Conservation (phyloP, 2,888 invertebrate species). For the Eristalis tenax region DNA sequence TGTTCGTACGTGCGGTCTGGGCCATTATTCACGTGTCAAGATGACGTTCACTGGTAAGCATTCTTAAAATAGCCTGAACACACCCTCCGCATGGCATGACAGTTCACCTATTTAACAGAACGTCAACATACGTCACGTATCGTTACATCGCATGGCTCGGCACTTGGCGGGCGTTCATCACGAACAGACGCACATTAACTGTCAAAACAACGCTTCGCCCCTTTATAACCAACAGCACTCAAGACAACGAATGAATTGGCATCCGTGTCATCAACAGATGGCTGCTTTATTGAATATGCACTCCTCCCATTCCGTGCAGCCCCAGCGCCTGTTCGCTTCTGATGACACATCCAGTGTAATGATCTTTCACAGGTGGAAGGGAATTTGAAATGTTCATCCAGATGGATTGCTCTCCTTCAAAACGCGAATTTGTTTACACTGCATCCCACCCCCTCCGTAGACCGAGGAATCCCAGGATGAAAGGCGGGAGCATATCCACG, state of each 20-base stretch:
- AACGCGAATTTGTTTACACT: slow-evolving; percentile 39
- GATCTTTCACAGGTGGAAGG: slow-evolving; percentile 24
- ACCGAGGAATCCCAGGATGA: background rate
- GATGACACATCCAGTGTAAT: background rate
- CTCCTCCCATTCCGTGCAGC: background rate
- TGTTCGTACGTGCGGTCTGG: background rate
- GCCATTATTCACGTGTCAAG: background rate
- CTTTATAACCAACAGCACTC: slow-evolving; percentile 7
- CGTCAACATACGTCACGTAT: background rate
- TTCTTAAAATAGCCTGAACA: background rate
- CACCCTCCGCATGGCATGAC: background rate
- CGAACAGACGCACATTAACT: background rate
- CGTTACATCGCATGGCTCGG: background rate
- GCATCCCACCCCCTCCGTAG: background rate
- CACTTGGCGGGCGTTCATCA: background rate
- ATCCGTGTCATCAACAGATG: slow-evolving; percentile 10
- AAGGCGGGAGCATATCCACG: background rate
- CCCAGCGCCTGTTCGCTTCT: background rate
- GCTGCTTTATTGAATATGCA: slow-evolving; percentile 16
- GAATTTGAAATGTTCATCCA: slow-evolving; percentile 16
- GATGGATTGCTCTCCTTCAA: slow-evolving; percentile 23
- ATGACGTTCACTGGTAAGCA: background rate
- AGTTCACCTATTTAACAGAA: too few species aligned
- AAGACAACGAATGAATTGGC: slow-evolving; percentile 26
- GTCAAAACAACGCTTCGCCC: background rate